Base-by-base conservation (phyloP, 2,888 invertebrate species). In the Chesias legatella region DNA sequence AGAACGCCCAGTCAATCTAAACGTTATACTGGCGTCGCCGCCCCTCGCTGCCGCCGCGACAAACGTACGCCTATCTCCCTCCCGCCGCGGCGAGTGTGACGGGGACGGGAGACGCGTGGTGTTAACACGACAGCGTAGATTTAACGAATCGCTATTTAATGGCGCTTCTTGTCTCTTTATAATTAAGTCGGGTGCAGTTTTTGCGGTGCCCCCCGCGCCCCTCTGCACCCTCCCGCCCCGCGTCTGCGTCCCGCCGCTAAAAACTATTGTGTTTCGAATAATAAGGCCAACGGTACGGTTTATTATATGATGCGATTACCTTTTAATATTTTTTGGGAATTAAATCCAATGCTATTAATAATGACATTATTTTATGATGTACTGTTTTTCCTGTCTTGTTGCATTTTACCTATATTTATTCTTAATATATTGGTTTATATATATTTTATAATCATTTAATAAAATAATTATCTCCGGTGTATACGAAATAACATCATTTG, bases 11-110 rank as follows among this genome's bases (percentile, higher is more conserved):
- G 85, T 85, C 86, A 83, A 86, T 88, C 81, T 82, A 84, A 88
- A 84, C 78, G 79, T 78, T 80, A 82, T 82, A 83, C 81, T 76
- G 66, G 59, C 62, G 75, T 69, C 79, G 65, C 83, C 53, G 97
- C 97, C 57, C 97, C 95, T 62, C 94, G 48, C 78, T 8, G 94
- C 93, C 93, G 63, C 92, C 56, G 32, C 58, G 37, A 32, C 43
- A 36, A 48, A 73, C 48, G 40, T 69, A 58, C 36, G 22, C 10
- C 54, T 54, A 51, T 78, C 82, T 59, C 76, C 24, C 48, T 84
- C 67, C 3, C 4, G 1, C 46, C 0, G 5, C 7, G 40, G 43
- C 43, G 29, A 1, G 53, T 10, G 9, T 1, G 74, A 82, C 30
- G 44, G 69, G 56, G 84, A 83, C 29, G 43, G 66, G 44, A 47